phyloP scores from a whole-genome alignment of 2,797 vertebrate genomes.

The Hephaestus fuliginosus region DNA sequence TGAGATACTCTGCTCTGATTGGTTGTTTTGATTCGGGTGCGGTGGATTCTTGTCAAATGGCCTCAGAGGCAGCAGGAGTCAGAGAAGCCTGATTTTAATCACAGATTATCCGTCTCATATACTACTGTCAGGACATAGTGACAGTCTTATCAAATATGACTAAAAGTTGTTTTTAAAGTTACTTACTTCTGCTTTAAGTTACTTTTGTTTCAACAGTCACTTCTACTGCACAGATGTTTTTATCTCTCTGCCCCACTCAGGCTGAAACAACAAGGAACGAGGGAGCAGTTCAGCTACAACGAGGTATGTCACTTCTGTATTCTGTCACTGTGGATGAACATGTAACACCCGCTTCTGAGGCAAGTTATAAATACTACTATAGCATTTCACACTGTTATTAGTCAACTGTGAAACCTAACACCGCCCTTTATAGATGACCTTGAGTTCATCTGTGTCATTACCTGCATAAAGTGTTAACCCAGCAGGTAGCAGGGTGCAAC shows the following conservation, averaged over 20 bases:
- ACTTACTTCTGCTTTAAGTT: background rate
- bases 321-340: conserved; percentile 46
- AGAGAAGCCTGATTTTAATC: too few species aligned
- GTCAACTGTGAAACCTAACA: conserved; percentile 64
- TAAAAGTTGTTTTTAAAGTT: too few species aligned
- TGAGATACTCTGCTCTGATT: too few species aligned
- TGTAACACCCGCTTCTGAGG: conserved; percentile 58
- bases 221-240: conserved; percentile 33
- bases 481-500: conserved; percentile 43
- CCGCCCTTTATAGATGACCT: conserved; percentile 71
- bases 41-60: too few species aligned
- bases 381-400: conserved; percentile 56
- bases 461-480: conserved; percentile 31
- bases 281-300: conserved; percentile 91
- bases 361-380: conserved; percentile 68
- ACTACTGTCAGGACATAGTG: too few species aligned
- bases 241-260: conserved; percentile 69
- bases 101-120: too few species aligned
- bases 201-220: background rate
- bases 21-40: too few species aligned
- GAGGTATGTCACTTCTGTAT: conserved; percentile 80
- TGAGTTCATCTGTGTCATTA: conserved; percentile 47
- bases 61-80: too few species aligned
- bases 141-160: too few species aligned
- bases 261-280: conserved; percentile 88